Base-by-base conservation (phyloP, 2,888 invertebrate species). In the Torymus texanus region DNA sequence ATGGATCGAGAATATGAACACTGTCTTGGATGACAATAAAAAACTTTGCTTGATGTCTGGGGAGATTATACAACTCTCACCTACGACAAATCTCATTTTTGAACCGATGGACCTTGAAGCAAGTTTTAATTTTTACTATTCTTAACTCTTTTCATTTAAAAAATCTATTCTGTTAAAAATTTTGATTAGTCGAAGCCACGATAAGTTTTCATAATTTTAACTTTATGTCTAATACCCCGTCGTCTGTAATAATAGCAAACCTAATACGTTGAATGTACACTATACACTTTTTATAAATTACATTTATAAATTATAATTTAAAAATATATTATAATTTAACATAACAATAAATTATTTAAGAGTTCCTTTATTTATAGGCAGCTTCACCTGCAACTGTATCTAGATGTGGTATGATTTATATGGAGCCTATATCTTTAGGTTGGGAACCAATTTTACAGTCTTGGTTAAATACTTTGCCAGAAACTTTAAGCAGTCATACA, bases 1-100 rank as follows among this genome's bases (percentile, higher is more conserved):
- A 68, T 98, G 98, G 98, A 97, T 98, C 85, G 98, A 98, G 90
- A 98, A 97, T 87, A 95, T 98, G 93, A 98, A 98, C 88, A 98
- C 98, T 0, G 98, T 98, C 0, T 90, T 98, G 74, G 98, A 98
- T 87, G 98, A 98, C 87, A 98, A 98, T 88, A 98, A 97, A 90
- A 98, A 98, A 88, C 91, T 98, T 14, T 98, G 98, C 85, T 91
- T 98, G 16, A 98, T 98, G 96, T 98, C 97, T 41, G 98, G 98
- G 0, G 98, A 98, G 91, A 98, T 98, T 85, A 98, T 98, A 76
- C 97, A 97, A 89, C 92, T 98, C 79, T 95, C 97, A 0, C 94
- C 95, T 10, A 95, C 96, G 0, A 98, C 97, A 16, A 98, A 97
- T 90, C 91, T 98, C 62, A 93, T 98, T 75, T 98, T 97, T 88